Evolutionary conservation across 1,140 invertebrate species (phyloP).

Genomic region (Coboldia fuscipes): DNA sequence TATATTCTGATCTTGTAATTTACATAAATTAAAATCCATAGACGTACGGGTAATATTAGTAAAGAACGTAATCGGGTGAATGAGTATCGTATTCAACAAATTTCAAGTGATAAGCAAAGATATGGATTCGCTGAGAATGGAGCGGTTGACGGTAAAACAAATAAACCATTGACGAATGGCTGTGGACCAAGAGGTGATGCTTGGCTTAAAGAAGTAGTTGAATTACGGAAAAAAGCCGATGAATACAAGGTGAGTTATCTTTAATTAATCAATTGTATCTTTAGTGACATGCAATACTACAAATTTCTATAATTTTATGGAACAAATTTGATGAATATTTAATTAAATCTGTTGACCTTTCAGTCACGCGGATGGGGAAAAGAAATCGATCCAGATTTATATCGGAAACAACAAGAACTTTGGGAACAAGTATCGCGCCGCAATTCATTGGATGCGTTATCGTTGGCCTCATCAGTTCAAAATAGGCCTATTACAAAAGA

Average conservation of each 20-base stretch:
- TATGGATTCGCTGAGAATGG: constrained; percentile 13
- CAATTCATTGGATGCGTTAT: constrained; percentile 68
- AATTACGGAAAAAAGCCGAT: constrained; percentile 72
- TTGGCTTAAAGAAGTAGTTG: constrained; percentile 68
- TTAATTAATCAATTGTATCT: no score
- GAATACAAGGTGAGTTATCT: constrained; percentile 62
- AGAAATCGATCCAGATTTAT: constrained; percentile 59
- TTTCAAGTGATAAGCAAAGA: constrained; percentile 19
- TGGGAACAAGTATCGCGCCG: constrained; percentile 77
- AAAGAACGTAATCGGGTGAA: constrained; percentile 32
- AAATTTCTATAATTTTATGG: no score
- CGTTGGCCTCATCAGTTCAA: constrained; percentile 59
- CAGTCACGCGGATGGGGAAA: constrained; percentile 80
- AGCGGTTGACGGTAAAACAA: constrained; percentile 7
- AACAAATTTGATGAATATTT: no score
- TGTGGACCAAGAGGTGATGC: constrained; percentile 28
- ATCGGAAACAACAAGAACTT: constrained; percentile 59
- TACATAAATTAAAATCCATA: constrained; percentile 1
- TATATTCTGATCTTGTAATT: constrained; percentile 1
- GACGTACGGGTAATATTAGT: no score
- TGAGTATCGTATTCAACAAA: constrained; percentile 35
- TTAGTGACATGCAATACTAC: no score
- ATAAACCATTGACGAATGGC: constrained; percentile 10
- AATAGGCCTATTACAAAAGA: constrained; percentile 56
- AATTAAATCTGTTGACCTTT: no score